Base-by-base conservation (phyloP, 2,113 vertebrate species). In the Melozone crissalis region DNA sequence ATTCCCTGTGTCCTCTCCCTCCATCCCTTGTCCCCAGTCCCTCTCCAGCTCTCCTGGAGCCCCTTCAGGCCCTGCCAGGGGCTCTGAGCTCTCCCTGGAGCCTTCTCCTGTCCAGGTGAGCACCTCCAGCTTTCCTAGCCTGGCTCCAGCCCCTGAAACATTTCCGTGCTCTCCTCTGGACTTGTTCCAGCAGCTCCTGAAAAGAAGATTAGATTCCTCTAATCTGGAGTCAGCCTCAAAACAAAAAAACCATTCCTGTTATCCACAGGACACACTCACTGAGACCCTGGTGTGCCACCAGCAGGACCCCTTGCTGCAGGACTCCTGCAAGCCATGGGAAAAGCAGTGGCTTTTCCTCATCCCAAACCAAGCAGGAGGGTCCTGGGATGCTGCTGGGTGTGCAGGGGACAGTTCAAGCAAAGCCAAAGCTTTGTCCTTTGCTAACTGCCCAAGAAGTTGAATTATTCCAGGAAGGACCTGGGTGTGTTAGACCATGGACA, bases 11-110 rank as follows among this genome's bases (percentile, higher is more conserved):
- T 5, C 28, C 44, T 67, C 37, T 2, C 23, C 1, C 13, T 59
- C 35, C 37, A 52, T 0, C 13, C 27, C 52, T 67, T 44, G 23
- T 46, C 1, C 18, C 7, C 3, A 67, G 1, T 44, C 33, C 20
- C 20, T 46, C n/a, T 54, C 33, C 69, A 89, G 54, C 46, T 75
- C 61, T 82, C 46, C 19, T 67, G 46, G 23, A 68, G 24, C 19
- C 28, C 23, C 46, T 61, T 46, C 0, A 46, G 61, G 39, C 61
- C 0, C 54, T n/a, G 46, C 0, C 1, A 61, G 33, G 39, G 39
- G 13, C 23, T 55, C 4, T 41, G 1, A 31, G 20, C 0, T 62
- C 2, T 62, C 55, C 35, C 20, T 13, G 21, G 37, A 75, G 7
- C 39, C 52, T 61, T 13, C 54, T 54, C 39, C 1, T 6, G 7